Evolutionary conservation across 2,888 invertebrate species (phyloP), one percentile per base, ranked within the genome.

Genomic region (Orthonevra nobilis): DNA sequence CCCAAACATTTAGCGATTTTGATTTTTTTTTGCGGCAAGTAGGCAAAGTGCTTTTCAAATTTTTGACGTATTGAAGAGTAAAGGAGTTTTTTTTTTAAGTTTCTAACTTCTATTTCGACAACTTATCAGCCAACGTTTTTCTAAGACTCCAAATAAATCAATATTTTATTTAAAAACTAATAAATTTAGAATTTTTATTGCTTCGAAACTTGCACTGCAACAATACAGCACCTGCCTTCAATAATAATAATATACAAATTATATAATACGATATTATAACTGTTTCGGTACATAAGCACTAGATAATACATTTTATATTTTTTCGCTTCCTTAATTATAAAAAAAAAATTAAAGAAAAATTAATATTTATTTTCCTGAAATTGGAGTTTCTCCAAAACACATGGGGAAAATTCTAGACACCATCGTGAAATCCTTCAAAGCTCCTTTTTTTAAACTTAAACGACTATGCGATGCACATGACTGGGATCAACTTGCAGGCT

Each of bases 391-490:
- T 60, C 48, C 19, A 14, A 9, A 6, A 6, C 38, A 44, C 23
- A 34, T 44, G 42, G 40, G 48, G 5, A 10, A 36, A 34, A 56
- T 40, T 20, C 36, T 79, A 79, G 79, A 56, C 79, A 79, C 79
- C 79, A 73, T 79, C 14, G 6, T 30, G 64, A 77, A 61, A 60
- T n/a, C n/a, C 14, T 23, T 4, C 23, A 23, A 9, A 64, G 32
- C 15, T 30, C 2, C 12, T 14, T 23, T 28, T 19, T 30, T 30
- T 50, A 63, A 12, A 15, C 44, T 69, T 82, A 87, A 66, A 88
- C 85, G 66, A 88, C 84, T 79, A 88, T 85, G 66, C 87, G 86
- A 83, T 87, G 85, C n/a, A 87, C 85, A 84, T 88, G 87, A 85
- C 85, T 88, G 83, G 86, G 85, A 81, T 87, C 87, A 17, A 86